phyloP scores from a whole-genome alignment of 1,140 invertebrate species.

The Saxidomus purpurata region DNA sequence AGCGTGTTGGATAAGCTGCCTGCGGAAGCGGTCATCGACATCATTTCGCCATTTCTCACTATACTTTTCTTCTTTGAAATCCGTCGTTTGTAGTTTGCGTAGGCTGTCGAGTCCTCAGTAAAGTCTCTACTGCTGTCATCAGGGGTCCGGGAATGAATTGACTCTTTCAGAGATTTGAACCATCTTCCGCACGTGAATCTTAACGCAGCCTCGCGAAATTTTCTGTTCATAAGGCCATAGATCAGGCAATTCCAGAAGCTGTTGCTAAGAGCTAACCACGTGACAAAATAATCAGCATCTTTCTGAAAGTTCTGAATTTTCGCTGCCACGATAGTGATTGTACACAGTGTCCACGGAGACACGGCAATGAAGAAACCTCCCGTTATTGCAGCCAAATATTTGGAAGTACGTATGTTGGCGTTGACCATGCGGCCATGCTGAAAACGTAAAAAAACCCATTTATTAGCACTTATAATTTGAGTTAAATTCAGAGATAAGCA shows the following conservation, averaged over 20 bases:
- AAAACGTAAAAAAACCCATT: not conserved
- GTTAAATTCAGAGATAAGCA: too few species aligned
- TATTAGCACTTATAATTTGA: too few species aligned
- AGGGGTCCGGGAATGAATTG: not conserved
- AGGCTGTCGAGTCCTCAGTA: not conserved
- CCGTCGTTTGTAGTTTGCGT: slow-evolving; percentile 34
- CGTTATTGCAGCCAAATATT: slow-evolving; percentile 67
- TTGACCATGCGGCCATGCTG: slow-evolving; percentile 51
- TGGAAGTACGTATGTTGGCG: slow-evolving; percentile 66
- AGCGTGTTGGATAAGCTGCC: not conserved
- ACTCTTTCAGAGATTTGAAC: slow-evolving; percentile 30
- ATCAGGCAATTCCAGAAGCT: slow-evolving; percentile 72
- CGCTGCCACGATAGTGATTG: slow-evolving; percentile 51
- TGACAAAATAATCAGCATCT: slow-evolving; percentile 62
- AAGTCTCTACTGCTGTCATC: slow-evolving; percentile 1
- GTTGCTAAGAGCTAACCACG: slow-evolving; percentile 73
- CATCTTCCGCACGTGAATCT: slow-evolving; percentile 34
- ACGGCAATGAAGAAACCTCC: slow-evolving; percentile 70
- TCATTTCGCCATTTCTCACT: not conserved
- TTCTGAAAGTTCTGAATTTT: slow-evolving; percentile 10
- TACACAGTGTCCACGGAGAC: slow-evolving; percentile 68
- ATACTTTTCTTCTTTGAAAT: slow-evolving; percentile 6
- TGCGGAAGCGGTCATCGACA: not conserved
- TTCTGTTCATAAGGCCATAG: slow-evolving; percentile 64
- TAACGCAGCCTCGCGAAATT: slow-evolving; percentile 62